Conservation (phyloP, 2,113 vertebrate species). For the Centrocercus urophasianus region DNA sequence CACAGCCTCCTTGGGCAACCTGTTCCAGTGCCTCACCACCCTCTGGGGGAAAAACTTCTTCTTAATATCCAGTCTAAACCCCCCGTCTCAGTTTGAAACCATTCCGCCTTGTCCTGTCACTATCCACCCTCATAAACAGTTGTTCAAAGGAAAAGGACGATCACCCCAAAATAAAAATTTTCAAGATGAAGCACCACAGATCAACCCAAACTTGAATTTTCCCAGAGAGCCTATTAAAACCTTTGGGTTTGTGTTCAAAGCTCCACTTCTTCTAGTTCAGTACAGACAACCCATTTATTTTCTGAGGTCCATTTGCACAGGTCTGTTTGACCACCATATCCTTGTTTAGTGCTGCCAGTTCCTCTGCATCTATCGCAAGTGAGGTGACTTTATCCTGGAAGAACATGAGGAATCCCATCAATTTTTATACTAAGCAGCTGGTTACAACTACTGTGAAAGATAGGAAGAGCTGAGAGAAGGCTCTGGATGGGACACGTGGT, state of each 20-base stretch:
- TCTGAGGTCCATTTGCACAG: neutral
- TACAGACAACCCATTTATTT: neutral
- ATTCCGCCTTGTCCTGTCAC: too few species aligned
- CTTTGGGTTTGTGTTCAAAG: neutral
- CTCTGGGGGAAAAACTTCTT: too few species aligned
- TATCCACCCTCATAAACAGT: too few species aligned
- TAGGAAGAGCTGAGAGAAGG: neutral
- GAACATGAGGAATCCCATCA: neutral
- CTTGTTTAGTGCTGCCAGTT: neutral
- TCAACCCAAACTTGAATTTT: slow-evolving; percentile 13
- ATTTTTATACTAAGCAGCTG: neutral
- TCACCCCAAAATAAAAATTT: slow-evolving; percentile 11
- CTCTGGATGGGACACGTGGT: neutral
- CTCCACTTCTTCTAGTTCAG: neutral
- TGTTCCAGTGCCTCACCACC: too few species aligned
- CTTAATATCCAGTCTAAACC: too few species aligned
- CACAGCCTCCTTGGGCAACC: too few species aligned
- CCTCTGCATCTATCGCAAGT: neutral
- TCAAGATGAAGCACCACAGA: neutral
- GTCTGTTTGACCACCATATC: neutral
- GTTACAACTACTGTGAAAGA: neutral
- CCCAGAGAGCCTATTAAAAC: neutral
- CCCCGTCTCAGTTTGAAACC: too few species aligned
- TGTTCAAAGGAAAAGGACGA: accelerated
- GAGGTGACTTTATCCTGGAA: neutral